Conservation (phyloP, 1,140 invertebrate species). For the Drosophila miranda region DNA sequence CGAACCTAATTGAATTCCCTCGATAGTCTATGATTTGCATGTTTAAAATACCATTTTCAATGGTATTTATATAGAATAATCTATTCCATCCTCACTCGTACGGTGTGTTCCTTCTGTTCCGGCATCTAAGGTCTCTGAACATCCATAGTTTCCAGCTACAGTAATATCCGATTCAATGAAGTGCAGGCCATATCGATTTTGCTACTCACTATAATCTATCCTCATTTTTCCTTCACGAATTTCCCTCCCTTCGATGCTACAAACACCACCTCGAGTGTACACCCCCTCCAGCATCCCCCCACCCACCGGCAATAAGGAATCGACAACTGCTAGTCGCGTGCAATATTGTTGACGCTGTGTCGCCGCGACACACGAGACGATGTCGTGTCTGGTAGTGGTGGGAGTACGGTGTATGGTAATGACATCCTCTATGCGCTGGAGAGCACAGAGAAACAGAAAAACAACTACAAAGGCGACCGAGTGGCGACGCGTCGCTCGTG, state of each 20-base stretch:
- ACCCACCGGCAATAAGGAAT: conserved; percentile 24
- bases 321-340: conserved; percentile 54
- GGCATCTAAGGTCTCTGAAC: too few species aligned
- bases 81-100: too few species aligned
- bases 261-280: conserved; percentile 2
- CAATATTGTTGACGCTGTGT: conserved; percentile 59
- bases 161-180: too few species aligned
- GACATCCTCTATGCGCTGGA: conserved; percentile 59
- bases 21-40: too few species aligned
- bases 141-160: too few species aligned
- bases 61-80: too few species aligned
- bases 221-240: too few species aligned
- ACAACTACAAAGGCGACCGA: conserved; percentile 54
- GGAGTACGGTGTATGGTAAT: conserved; percentile 64
- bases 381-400: conserved; percentile 23
- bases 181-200: too few species aligned
- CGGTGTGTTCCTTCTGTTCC: too few species aligned
- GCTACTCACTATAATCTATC: too few species aligned
- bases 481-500: conserved; percentile 62
- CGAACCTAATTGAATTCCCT: too few species aligned
- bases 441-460: conserved; percentile 31
- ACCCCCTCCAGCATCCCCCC: background rate
- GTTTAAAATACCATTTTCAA: too few species aligned
- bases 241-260: background rate
- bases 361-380: conserved; percentile 3